Evolutionary conservation across 2,797 vertebrate genomes (phyloP).

Genomic region (Okamejei kenojei): DNA sequence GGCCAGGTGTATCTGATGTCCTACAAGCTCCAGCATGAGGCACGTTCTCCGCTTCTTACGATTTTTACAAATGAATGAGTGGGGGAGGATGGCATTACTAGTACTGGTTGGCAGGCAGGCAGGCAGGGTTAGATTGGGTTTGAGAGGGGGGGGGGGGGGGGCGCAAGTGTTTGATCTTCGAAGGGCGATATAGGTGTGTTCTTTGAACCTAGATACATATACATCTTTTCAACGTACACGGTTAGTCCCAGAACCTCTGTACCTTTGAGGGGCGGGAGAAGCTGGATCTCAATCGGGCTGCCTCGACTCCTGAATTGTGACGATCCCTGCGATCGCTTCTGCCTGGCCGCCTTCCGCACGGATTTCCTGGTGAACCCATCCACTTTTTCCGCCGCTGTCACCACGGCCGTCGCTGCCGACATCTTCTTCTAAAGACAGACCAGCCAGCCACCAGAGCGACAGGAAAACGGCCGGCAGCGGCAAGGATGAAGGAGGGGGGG

Average conservation of each 20-base stretch:
- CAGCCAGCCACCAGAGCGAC: background rate
- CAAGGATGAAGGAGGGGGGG: conserved; percentile 41
- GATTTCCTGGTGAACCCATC: conserved; percentile 96
- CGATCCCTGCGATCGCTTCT: conserved; percentile 84
- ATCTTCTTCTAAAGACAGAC: conserved; percentile 53
- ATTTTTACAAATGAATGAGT: no score
- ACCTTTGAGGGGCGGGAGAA: conserved; percentile 91
- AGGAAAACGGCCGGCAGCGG: conserved; percentile 22
- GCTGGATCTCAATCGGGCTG: conserved; percentile 75
- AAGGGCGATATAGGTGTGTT: background rate
- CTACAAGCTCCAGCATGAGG: no score
- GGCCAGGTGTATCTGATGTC: background rate
- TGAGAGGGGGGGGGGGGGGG: no score
- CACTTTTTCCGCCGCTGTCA: conserved; percentile 81
- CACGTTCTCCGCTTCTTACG: background rate
- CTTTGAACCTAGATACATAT: background rate
- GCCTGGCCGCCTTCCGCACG: conserved; percentile 87
- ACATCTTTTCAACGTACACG: background rate
- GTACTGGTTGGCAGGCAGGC: no score
- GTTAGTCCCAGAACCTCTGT: conserved; percentile 31
- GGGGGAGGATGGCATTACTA: no score
- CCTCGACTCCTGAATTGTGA: conserved; percentile 86
- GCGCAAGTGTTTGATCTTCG: background rate
- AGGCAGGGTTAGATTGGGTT: no score
- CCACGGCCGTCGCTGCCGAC: conserved; percentile 75